phyloP scores from a whole-genome alignment of 2,113 vertebrate species.

The Eurystomus gularis region DNA sequence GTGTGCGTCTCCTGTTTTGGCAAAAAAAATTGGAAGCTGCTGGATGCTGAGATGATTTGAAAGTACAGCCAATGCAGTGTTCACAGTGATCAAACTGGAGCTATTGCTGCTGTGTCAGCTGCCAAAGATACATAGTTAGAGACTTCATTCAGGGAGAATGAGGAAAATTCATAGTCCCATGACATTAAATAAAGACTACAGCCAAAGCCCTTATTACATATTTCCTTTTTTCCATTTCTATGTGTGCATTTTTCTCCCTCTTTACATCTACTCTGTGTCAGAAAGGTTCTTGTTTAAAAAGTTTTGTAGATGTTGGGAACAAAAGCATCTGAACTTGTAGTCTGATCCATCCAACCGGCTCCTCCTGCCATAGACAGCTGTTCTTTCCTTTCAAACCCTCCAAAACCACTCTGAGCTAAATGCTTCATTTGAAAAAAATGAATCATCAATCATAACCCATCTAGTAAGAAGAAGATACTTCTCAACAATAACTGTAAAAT shows the following conservation, averaged over 20 bases:
- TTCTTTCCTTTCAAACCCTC: constrained; percentile 30
- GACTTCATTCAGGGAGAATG: background rate
- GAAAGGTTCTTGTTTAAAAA: background rate
- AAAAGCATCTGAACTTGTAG: constrained; percentile 1
- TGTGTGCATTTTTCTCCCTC: background rate
- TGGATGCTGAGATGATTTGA: background rate
- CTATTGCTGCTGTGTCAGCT: background rate
- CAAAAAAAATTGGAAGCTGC: background rate
- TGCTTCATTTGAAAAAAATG: background rate
- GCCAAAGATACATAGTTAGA: constrained; percentile 11
- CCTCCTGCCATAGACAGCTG: background rate
- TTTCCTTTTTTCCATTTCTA: background rate
- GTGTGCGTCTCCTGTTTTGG: background rate
- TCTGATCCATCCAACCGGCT: background rate
- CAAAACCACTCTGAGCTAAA: constrained; percentile 29
- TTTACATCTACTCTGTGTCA: background rate
- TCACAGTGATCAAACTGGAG: background rate
- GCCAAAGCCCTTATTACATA: background rate
- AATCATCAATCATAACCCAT: constrained; percentile 13
- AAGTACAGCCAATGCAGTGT: background rate
- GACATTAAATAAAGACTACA: constrained; percentile 2
- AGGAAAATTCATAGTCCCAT: background rate
- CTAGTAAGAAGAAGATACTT: background rate
- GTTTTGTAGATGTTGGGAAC: background rate
- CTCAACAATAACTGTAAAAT: background rate